phyloP scores from a whole-genome alignment of 2,797 vertebrate species.

The Pygocentrus nattereri region DNA sequence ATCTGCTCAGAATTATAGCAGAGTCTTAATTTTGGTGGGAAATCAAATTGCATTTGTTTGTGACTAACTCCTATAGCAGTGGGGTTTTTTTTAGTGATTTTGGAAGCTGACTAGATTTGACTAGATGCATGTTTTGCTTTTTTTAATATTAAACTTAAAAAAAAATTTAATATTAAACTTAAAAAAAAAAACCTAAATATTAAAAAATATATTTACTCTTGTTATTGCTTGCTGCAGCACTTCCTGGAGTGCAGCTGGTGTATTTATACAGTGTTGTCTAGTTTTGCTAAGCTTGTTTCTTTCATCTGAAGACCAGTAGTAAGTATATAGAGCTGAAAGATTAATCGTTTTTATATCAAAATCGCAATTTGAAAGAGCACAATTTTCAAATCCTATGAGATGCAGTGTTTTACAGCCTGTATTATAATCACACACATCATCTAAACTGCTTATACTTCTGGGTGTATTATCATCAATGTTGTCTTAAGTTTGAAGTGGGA shows the following conservation, averaged over 20 bases:
- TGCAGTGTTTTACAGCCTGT: no score
- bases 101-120: no score
- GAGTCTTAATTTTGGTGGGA: not conserved
- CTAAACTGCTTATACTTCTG: no score
- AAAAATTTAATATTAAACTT: not conserved
- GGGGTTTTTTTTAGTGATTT: not conserved
- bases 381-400: no score
- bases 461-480: no score
- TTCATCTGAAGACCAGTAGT: conserved; percentile 15
- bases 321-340: not conserved
- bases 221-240: conserved; percentile 26
- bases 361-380: no score
- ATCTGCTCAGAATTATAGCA: not conserved
- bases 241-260: not conserved
- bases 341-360: no score
- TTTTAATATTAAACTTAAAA: not conserved
- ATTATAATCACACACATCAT: no score
- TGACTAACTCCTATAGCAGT: no score
- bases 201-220: conserved; percentile 16
- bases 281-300: not conserved
- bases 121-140: no score
- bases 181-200: conserved; percentile 32
- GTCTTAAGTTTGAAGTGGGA: no score
- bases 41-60: not conserved
- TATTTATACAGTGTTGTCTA: not conserved